phyloP scores from a whole-genome alignment of 2,113 vertebrate species.

The Megaceryle maxima region DNA sequence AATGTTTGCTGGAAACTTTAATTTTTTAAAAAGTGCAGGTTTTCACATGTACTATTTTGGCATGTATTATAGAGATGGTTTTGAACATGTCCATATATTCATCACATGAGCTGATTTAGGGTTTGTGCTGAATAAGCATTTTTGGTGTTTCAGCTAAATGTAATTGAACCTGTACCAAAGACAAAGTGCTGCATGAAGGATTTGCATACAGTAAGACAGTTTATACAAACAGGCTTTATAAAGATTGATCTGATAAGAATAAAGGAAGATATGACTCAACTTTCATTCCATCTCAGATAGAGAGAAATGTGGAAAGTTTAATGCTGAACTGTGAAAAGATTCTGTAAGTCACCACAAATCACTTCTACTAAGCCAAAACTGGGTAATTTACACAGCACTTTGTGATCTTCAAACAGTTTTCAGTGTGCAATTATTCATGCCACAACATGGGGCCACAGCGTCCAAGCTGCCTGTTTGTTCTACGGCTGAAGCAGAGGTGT shows the following conservation, averaged over 20 bases:
- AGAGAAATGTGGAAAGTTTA: conserved; percentile 71
- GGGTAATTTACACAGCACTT: conserved; percentile 81
- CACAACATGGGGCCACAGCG: conserved; percentile 79
- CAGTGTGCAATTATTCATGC: conserved; percentile 84
- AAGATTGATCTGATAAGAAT: conserved; percentile 45
- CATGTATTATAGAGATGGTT: neutral
- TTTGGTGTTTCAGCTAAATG: conserved; percentile 10
- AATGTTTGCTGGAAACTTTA: conserved; percentile 21
- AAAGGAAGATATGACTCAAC: conserved; percentile 61
- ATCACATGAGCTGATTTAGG: conserved; percentile 15
- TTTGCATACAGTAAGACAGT: neutral
- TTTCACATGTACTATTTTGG: conserved; percentile 14
- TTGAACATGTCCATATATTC: conserved; percentile 1
- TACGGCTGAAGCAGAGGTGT: conserved; percentile 80
- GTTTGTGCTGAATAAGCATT: neutral
- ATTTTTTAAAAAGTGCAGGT: neutral
- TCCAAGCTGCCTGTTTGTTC: conserved; percentile 85
- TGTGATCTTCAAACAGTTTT: conserved; percentile 81
- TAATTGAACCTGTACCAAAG: conserved; percentile 11
- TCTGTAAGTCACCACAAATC: conserved; percentile 79
- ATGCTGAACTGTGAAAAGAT: conserved; percentile 78
- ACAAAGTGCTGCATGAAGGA: neutral
- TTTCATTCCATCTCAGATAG: conserved; percentile 29
- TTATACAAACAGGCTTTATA: conserved; percentile 36
- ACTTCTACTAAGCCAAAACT: conserved; percentile 76